These are phyloP conservation scores for Falco punctatus DNA, from an alignment of 2,113 vertebrate genomes.

Conservation along the genomic window DNA sequence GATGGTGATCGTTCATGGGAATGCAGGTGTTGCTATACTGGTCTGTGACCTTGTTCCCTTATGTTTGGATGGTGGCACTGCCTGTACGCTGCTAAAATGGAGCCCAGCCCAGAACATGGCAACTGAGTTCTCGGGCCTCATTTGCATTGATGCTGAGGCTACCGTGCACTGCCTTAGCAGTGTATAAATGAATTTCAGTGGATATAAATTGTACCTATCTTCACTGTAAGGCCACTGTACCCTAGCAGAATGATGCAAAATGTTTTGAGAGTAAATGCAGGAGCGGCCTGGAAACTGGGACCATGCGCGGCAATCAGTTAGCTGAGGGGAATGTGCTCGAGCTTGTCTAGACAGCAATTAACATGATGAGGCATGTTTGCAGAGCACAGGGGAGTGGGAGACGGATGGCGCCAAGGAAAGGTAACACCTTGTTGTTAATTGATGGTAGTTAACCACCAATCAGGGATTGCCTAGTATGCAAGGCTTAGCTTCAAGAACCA, in stretches of 20 bases:
- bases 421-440: no score
- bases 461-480: no score
- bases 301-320: no score
- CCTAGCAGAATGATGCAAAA: not conserved
- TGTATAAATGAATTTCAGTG: not conserved
- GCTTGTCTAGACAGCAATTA: no score
- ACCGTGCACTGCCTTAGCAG: accelerated
- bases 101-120: not conserved
- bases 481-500: no score
- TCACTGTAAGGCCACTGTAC: accelerated
- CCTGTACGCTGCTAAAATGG: not conserved
- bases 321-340: no score
- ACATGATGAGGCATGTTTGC: no score
- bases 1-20: accelerated
- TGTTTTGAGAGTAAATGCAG: not conserved
- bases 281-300: no score
- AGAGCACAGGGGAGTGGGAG: no score
- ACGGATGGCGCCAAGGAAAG: no score
- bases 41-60: not conserved
- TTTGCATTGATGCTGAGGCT: not conserved
- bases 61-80: not conserved
- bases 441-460: no score
- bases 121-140: accelerated
- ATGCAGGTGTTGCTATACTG: accelerated
- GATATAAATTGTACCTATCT: not conserved